These are phyloP conservation scores for Diachrysia chrysitis DNA, from an alignment of 2,888 invertebrate genomes.

Conservation along the genomic window DNA sequence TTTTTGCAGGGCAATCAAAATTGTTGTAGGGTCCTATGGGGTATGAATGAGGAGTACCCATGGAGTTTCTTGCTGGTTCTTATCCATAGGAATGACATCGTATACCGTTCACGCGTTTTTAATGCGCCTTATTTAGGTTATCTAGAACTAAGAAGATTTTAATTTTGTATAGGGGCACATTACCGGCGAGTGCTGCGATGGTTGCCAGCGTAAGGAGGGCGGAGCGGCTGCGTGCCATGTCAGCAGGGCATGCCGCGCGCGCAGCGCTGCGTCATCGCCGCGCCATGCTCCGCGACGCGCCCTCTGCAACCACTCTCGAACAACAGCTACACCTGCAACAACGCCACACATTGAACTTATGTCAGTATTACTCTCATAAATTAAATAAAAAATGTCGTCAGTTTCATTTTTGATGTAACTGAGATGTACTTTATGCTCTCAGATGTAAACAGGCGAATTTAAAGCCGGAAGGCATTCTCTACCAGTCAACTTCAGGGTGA, in stretches of 20 bases:
- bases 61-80: neutral
- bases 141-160: neutral
- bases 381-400: too few relatives aligned
- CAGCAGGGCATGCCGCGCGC: constrained; percentile 86
- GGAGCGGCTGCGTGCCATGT: constrained; percentile 88
- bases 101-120: too few relatives aligned
- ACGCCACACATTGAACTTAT: constrained; percentile 13
- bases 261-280: constrained; percentile 84
- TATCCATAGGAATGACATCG: neutral
- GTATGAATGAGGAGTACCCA: too few relatives aligned
- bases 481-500: too few relatives aligned
- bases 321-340: constrained; percentile 52
- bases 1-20: neutral
- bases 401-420: too few relatives aligned
- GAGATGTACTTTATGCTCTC: too few relatives aligned
- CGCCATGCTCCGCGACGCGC: constrained; percentile 73
- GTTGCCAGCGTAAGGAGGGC: constrained; percentile 86
- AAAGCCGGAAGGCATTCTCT: constrained; percentile 7
- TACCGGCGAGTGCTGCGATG: constrained; percentile 86
- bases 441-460: too few relatives aligned
- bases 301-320: constrained; percentile 55
- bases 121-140: too few relatives aligned
- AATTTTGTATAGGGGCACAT: constrained; percentile 31
- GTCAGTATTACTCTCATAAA: too few relatives aligned
- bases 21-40: too few relatives aligned